These are phyloP conservation scores for Cetonia aurata DNA, from an alignment of 2,888 invertebrate species.

Conservation along the genomic window DNA sequence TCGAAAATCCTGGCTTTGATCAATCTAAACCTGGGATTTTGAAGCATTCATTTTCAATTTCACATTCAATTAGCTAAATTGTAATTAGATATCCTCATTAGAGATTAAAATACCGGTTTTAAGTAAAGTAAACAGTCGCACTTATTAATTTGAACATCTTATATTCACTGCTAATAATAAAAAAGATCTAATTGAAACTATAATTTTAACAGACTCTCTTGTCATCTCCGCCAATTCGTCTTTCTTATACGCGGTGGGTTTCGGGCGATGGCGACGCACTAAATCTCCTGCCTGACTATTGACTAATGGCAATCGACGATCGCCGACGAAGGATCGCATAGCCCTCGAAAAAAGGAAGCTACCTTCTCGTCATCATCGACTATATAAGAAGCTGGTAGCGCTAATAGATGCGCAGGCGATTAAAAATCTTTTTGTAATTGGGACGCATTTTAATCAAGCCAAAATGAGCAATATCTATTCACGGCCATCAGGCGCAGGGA, in stretches of 20 bases:
- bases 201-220: neutral
- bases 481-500: slow-evolving; percentile 58
- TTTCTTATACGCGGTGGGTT: neutral
- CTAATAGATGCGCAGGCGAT: slow-evolving; percentile 62
- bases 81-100: no score
- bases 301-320: slow-evolving; percentile 5
- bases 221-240: neutral
- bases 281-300: neutral
- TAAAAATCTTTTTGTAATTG: slow-evolving; percentile 66
- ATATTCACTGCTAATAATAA: no score
- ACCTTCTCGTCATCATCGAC: neutral
- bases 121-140: no score
- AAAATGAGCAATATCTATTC: slow-evolving; percentile 66
- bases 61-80: no score
- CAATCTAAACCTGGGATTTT: no score
- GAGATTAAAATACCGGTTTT: no score
- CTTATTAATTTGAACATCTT: no score
- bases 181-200: no score
- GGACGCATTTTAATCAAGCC: slow-evolving; percentile 62
- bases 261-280: neutral
- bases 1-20: no score
- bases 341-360: slow-evolving; percentile 4
- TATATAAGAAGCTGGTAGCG: slow-evolving; percentile 49
- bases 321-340: neutral
- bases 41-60: no score